phyloP scores from a whole-genome alignment of 2,888 invertebrate species.

The Lepidochitona cinerea region DNA sequence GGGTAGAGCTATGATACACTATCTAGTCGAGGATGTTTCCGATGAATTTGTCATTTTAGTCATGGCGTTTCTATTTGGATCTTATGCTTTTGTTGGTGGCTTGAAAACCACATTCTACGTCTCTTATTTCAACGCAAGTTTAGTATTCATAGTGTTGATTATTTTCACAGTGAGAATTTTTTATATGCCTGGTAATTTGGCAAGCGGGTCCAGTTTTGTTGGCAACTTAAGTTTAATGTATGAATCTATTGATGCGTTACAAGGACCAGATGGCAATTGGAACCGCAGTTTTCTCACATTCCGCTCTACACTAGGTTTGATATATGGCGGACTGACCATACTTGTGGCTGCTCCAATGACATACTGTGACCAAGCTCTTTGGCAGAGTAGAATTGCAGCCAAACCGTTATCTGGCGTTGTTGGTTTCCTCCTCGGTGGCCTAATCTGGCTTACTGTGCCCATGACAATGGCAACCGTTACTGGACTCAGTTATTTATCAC shows the following conservation, averaged over 20 bases:
- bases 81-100: conserved; percentile 58
- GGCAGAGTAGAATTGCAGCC: background rate
- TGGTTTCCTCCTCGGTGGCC: background rate
- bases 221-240: conserved; percentile 45
- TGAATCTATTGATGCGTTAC: conserved; percentile 33
- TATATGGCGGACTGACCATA: conserved; percentile 51
- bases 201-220: background rate
- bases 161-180: conserved; percentile 44
- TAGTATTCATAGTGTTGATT: conserved; percentile 49
- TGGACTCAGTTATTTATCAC: background rate
- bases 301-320: conserved; percentile 46
- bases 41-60: conserved; percentile 57
- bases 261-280: conserved; percentile 43
- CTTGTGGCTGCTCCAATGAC: conserved; percentile 51
- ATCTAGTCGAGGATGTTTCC: conserved; percentile 48
- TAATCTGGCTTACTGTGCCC: background rate
- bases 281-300: conserved; percentile 52
- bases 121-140: conserved; percentile 60
- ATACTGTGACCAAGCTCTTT: conserved; percentile 45
- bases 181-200: conserved; percentile 17
- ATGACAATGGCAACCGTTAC: background rate
- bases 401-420: background rate
- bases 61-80: conserved; percentile 56
- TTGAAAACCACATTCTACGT: conserved; percentile 65
- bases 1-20: conserved; percentile 49